Conservation (phyloP, 2,888 invertebrate species). For the Bimastos eiseni region DNA sequence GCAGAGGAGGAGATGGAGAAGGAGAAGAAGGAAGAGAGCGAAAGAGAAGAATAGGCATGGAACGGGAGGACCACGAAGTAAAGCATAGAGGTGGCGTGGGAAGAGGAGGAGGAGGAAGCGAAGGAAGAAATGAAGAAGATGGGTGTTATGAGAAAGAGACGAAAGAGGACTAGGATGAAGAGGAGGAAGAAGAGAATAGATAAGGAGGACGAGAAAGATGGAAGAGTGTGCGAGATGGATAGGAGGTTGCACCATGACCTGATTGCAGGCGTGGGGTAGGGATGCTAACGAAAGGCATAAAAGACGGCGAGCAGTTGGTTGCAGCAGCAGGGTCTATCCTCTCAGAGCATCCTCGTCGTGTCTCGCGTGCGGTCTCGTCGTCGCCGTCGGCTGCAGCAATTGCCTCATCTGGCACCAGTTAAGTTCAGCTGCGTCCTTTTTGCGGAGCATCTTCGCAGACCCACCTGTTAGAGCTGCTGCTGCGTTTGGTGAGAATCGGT, state of each 20-base stretch:
- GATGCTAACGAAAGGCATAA: background rate
- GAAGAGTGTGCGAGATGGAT: background rate
- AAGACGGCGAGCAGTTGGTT: background rate
- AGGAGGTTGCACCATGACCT: background rate
- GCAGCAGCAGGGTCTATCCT: background rate
- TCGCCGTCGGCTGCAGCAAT: background rate
- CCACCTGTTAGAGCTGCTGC: constrained; percentile 7
- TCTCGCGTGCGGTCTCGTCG: background rate
- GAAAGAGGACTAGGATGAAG: background rate
- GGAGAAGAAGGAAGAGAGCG: background rate
- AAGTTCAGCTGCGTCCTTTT: background rate
- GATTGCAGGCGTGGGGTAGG: background rate
- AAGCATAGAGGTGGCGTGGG: background rate
- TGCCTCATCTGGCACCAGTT: constrained; percentile 5
- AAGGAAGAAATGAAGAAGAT: background rate
- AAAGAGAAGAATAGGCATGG: background rate
- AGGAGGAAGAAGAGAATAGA: background rate
- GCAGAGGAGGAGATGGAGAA: background rate
- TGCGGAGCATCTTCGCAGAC: constrained; percentile 13
- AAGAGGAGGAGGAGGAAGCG: background rate
- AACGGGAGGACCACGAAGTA: background rate
- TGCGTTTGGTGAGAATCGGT: background rate
- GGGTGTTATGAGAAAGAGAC: background rate
- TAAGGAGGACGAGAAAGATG: background rate
- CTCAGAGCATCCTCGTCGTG: constrained; percentile 6